These are phyloP conservation scores for Drosophila parvula DNA, from an alignment of 1,140 invertebrate genomes.

Conservation along the genomic window DNA sequence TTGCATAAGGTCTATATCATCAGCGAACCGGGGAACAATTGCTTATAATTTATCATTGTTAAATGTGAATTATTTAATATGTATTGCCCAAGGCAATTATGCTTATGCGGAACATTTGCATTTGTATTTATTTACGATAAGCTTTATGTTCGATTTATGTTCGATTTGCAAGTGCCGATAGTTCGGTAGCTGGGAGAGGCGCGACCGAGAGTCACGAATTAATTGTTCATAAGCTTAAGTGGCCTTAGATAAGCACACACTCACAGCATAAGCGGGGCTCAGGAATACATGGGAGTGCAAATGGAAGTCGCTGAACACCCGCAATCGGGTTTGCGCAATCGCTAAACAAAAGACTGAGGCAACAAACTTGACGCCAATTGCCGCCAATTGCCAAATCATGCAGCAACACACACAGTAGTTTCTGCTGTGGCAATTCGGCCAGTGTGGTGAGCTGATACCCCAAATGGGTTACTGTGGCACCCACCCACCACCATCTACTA, in stretches of 20 bases:
- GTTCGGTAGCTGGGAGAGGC: constrained; percentile 58
- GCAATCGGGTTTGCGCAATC: constrained; percentile 64
- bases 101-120: constrained; percentile 38
- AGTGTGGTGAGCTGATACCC: constrained; percentile 15
- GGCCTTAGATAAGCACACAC: constrained; percentile 57
- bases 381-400: constrained; percentile 74
- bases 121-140: constrained; percentile 36
- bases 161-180: constrained; percentile 72
- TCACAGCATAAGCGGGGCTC: constrained; percentile 12
- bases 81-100: constrained; percentile 39
- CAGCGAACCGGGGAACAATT: constrained; percentile 7
- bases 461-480: constrained; percentile 63
- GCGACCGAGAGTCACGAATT: constrained; percentile 54
- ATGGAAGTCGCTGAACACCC: constrained; percentile 23
- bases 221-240: constrained; percentile 51
- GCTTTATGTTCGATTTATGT: constrained; percentile 68
- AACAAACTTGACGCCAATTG: constrained; percentile 70
- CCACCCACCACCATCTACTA: constrained; percentile 4
- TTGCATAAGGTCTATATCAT: constrained; percentile 18
- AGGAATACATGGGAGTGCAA: constrained; percentile 1
- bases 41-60: constrained; percentile 33
- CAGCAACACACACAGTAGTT: constrained; percentile 45
- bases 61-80: constrained; percentile 41
- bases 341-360: constrained; percentile 76
- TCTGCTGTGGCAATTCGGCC: constrained; percentile 28